Percentiles rank a stretch among this genome's conserved stretches.
These are phyloP conservation scores for Saccostrea echinata DNA, from an alignment of 1,140 invertebrate species.

Conservation along the genomic window DNA sequence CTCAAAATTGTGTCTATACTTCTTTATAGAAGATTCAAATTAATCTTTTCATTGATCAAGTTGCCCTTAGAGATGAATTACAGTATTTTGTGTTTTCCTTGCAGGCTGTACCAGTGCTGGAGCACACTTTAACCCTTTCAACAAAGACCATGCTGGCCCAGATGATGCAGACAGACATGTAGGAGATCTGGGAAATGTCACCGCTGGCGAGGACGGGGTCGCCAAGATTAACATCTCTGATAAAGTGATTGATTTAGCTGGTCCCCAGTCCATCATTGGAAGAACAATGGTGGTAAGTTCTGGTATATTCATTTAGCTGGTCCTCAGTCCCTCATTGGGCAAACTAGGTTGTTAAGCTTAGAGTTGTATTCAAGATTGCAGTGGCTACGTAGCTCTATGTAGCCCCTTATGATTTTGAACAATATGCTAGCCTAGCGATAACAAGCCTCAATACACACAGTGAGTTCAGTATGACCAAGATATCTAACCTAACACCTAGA, in stretches of 20 bases:
- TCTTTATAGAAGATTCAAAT: too few relatives aligned
- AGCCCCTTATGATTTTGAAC: too few relatives aligned
- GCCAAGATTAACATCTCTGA: slow-evolving; percentile 91
- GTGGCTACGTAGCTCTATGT: too few relatives aligned
- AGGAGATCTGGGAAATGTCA: slow-evolving; percentile 96
- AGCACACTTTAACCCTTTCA: slow-evolving; percentile 95
- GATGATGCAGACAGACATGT: slow-evolving; percentile 87
- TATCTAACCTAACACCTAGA: too few relatives aligned
- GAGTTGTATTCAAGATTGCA: not conserved
- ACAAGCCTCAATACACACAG: too few relatives aligned
- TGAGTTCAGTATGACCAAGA: too few relatives aligned
- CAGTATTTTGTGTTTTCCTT: not conserved
- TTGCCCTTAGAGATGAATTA: not conserved
- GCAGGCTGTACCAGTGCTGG: slow-evolving; percentile 96
- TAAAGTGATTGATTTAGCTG: slow-evolving; percentile 86
- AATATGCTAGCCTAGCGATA: too few relatives aligned
- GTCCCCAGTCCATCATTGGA: slow-evolving; percentile 90
- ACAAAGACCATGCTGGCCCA: slow-evolving; percentile 93
- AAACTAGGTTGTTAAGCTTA: not conserved
- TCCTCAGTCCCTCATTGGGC: not conserved
- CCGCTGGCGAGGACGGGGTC: slow-evolving; percentile 86
- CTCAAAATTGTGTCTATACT: too few relatives aligned
- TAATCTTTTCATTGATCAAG: too few relatives aligned
- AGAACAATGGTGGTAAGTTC: slow-evolving; percentile 85
- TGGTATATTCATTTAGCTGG: too few relatives aligned